These are phyloP conservation scores for Salvelinus fontinalis DNA, from an alignment of 2,113 vertebrate genomes.

Conservation along the genomic window DNA sequence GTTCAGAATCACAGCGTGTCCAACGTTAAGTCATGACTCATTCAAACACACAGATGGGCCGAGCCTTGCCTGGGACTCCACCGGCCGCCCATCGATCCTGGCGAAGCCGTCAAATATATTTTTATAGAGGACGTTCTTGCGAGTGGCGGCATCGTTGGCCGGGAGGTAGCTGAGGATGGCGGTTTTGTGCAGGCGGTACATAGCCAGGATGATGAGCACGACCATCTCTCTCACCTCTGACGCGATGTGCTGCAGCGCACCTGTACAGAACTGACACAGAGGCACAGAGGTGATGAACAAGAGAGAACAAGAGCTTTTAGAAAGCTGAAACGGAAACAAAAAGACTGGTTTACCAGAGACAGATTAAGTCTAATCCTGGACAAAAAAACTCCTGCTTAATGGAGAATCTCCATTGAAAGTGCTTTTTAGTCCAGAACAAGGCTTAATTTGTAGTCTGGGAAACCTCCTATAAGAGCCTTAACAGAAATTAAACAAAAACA, in stretches of 20 bases:
- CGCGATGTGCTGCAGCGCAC: constrained; percentile 81
- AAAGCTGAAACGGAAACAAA: background rate
- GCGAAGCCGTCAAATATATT: constrained; percentile 87
- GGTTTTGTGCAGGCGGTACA: constrained; percentile 78
- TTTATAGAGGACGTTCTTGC: constrained; percentile 85
- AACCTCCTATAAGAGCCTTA: no score
- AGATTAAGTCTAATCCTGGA: no score
- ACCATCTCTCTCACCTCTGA: constrained; percentile 80
- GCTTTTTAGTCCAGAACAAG: no score
- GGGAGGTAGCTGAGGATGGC: constrained; percentile 77
- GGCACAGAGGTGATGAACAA: background rate
- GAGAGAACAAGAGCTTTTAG: background rate
- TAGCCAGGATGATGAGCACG: constrained; percentile 73
- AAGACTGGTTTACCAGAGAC: no score
- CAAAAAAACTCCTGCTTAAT: no score
- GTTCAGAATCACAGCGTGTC: no score
- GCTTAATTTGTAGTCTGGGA: no score
- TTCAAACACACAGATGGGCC: background rate
- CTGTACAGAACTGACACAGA: constrained; percentile 79
- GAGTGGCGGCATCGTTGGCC: constrained; percentile 48
- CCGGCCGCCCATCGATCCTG: constrained; percentile 77
- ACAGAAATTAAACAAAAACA: no score
- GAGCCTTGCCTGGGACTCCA: constrained; percentile 60
- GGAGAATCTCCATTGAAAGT: no score
- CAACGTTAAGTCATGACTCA: background rate